These are phyloP conservation scores for Sinocyclocheilus grahami DNA, from an alignment of 2,113 vertebrate genomes.

Conservation along the genomic window DNA sequence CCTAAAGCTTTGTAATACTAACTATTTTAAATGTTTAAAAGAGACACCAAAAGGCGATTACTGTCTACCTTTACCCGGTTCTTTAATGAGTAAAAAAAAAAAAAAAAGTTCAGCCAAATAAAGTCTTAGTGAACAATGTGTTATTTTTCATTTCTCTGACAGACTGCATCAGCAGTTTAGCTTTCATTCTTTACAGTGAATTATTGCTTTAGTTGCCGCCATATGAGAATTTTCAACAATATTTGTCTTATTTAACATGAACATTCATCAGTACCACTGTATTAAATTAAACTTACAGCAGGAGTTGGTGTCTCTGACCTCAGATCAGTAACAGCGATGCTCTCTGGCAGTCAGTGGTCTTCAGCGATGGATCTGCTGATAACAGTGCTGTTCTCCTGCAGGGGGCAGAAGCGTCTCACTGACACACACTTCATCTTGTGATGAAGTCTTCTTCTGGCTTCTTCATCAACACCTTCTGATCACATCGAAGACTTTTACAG, in stretches of 20 bases:
- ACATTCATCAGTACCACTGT: neutral
- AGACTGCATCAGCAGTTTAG: neutral
- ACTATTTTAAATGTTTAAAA: no score
- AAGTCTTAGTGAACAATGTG: neutral
- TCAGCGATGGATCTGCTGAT: neutral
- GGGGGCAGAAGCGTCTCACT: neutral
- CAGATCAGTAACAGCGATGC: no score
- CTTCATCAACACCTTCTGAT: neutral
- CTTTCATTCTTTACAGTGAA: neutral
- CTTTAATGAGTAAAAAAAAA: neutral
- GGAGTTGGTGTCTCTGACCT: neutral
- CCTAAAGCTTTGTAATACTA: neutral
- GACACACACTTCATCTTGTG: neutral
- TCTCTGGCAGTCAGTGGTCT: neutral
- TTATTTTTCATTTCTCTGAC: neutral
- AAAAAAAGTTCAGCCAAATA: neutral
- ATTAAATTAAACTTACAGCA: neutral
- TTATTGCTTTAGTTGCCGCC: neutral
- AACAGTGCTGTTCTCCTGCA: neutral
- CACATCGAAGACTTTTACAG: neutral
- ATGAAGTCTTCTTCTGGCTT: neutral
- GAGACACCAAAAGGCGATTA: no score
- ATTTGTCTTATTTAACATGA: neutral
- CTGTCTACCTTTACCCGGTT: no score
- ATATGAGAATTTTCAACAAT: neutral